Base-by-base conservation (phyloP, 2,888 invertebrate genomes). In the Drosophila putrida region DNA sequence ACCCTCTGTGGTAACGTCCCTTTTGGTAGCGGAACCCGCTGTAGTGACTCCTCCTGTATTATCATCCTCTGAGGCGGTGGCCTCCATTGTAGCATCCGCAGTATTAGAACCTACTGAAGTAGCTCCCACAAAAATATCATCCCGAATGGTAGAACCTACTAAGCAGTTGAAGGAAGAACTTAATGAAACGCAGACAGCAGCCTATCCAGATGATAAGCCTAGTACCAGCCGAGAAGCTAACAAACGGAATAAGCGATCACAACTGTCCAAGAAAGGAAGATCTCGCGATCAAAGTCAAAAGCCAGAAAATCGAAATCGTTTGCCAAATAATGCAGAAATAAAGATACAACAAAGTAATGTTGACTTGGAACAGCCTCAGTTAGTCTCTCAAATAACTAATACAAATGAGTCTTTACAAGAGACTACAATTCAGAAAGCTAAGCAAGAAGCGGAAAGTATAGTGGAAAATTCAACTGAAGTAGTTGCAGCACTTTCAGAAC, bases 231-330 rank as follows among this genome's bases (percentile, higher is more conserved):
- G 75, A 8, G 80, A 80, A 0, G 75, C 86, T 1, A 54, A 31
- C 27, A 70, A 44, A 13, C 67, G 63, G 41, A 74, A 49, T n/a
- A 80, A 57, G 11, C 68, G 80, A 38, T 78, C 89, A 0, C 83
- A 80, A 11, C 28, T 71, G 11, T 41, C 66, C 0, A 90, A 65
- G 27, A 89, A 71, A 8, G 60, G 57, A 2, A 68, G 73, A 62
- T 1, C 49, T 0, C 66, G 88, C 0, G 83, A 82, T n/a, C 77
- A 70, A 11, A 89, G 88, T 28, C 88, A 86, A 44, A 74, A 54
- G 27, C 76, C 83, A 6, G 46, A n/a, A 5, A 82, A 75, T 46
- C 62, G 88, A n/a, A 54, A 20, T 1, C 65, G 35, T 10, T 20
- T 71, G 3, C 15, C 72, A 1, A 75, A 35, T 27, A 57, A 54